A percentile compares a stretch with the other conserved stretches of the same genome.
Conservation (phyloP, 2,888 invertebrate species). For the Melanargia galathea region DNA sequence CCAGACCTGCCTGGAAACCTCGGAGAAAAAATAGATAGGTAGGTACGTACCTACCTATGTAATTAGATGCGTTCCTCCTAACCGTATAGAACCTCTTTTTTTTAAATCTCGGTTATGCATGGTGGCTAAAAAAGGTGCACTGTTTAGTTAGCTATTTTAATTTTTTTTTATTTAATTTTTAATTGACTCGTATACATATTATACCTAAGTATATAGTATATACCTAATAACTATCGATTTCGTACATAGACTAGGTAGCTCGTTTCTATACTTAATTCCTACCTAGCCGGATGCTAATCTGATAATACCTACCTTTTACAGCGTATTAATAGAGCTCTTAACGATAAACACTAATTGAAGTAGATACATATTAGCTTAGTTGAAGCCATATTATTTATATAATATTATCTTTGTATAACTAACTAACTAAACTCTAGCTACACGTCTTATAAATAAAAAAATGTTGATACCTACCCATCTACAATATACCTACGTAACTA, state of each 20-base stretch:
- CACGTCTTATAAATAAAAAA: too few species aligned
- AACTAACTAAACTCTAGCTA: background rate
- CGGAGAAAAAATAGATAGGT: too few species aligned
- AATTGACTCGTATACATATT: too few species aligned
- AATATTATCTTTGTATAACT: slow-evolving; percentile 6
- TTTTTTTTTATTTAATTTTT: too few species aligned
- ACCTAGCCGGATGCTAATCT: background rate
- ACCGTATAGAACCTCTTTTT: too few species aligned
- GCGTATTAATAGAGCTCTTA: background rate
- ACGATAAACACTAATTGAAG: slow-evolving; percentile 13
- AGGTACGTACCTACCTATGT: too few species aligned
- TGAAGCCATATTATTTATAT: slow-evolving; percentile 12
- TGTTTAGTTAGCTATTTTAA: too few species aligned
- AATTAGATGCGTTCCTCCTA: too few species aligned
- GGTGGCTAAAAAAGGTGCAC: too few species aligned
- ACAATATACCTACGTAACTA: background rate
- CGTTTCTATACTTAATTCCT: background rate
- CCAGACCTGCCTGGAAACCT: too few species aligned
- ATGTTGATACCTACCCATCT: background rate
- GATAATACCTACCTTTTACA: slow-evolving; percentile 1
- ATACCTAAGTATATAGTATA: too few species aligned
- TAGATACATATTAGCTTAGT: slow-evolving; percentile 2
- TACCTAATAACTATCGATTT: background rate
- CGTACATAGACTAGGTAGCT: background rate
- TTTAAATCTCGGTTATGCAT: too few species aligned